Evolutionary conservation across 2,888 invertebrate genomes (phyloP), one percentile per base, ranked within the genome.

Genomic region (Agrotis puta): DNA sequence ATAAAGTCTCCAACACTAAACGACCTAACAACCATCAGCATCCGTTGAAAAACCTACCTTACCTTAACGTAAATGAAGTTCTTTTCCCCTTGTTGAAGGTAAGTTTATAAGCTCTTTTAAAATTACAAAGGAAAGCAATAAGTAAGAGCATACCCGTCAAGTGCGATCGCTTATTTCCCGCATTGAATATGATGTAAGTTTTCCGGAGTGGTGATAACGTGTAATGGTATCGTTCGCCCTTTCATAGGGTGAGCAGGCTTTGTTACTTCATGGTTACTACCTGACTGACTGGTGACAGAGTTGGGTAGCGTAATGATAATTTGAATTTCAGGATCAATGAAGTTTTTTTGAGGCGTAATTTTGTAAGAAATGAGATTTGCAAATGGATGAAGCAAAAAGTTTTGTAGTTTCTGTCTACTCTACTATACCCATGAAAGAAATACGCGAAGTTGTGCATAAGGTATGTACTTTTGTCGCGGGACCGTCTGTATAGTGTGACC

Each of bases 151-250:
- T 90, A 90, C 86, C 89, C 88, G 92, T 91, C 92, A 92, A 92
- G 91, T 88, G 88, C 90, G 92, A 94, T 93, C 92, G 94, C 91
- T 93, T 93, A 94, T 94, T 94, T 92, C 93, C 92, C 90, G 91
- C 94, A 92, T 93, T 90, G 91, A 87, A 91, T 88, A 92, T 94
- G 95, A 95, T 93, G 91, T 92, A 94, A 92, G 92, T 92, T 94
- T 94, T 94, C 94, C 94, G 91, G 87, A 88, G 91, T 85, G 87
- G 87, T 89, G 95, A 94, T 94, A 94, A 92, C 89, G 87, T 85
- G 87, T 90, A 93, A 94, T 92, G 92, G 92, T 87, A 85, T 84
- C 88, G 85, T 89, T 90, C 85, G 90, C 89, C 88, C 87, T 91
- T 91, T 90, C 88, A 89, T 82, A 85, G 80, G 74, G 82, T 71